Evolutionary conservation across 2,797 vertebrate species (phyloP).

Genomic region (Paramormyrops hopkinsi): DNA sequence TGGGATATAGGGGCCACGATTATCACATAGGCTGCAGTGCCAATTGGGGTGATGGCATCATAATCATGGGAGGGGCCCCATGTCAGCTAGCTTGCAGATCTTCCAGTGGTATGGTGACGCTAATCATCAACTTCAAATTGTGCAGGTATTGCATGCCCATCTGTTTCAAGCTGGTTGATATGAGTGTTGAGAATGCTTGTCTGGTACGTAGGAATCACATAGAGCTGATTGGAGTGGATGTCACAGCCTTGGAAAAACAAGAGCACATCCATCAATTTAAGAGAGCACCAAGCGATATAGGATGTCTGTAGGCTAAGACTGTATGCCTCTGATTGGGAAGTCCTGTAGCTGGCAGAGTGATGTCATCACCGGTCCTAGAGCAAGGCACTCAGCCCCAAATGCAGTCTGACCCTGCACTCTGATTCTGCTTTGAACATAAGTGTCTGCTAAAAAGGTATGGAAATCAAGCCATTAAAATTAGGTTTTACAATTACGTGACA

Average conservation of each 20-base stretch:
- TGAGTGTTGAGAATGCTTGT: not conserved
- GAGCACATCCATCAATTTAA: not conserved
- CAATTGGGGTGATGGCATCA: not conserved
- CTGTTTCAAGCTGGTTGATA: not conserved
- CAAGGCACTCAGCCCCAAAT: not conserved
- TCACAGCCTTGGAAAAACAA: not conserved
- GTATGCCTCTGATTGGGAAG: not conserved
- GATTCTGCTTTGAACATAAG: not conserved
- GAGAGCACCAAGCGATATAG: not conserved
- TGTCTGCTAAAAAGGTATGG: not conserved
- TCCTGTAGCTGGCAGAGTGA: not conserved
- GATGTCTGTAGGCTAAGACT: not conserved
- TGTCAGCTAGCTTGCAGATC: not conserved
- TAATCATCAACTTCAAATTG: not conserved
- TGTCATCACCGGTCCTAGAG: not conserved
- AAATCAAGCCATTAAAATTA: not conserved
- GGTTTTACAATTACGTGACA: not conserved
- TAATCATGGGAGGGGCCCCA: not conserved
- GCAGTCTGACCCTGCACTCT: not conserved
- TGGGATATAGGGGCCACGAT: not conserved
- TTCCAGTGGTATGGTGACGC: not conserved
- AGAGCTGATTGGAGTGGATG: not conserved
- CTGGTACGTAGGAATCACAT: not conserved
- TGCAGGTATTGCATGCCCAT: not conserved
- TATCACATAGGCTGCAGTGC: not conserved